Percentiles rank a stretch among this genome's conserved stretches.
phyloP scores from a whole-genome alignment of 30 jellyfish, hydroid and myxozoan genomes.

The Nemopilema nomurai region DNA sequence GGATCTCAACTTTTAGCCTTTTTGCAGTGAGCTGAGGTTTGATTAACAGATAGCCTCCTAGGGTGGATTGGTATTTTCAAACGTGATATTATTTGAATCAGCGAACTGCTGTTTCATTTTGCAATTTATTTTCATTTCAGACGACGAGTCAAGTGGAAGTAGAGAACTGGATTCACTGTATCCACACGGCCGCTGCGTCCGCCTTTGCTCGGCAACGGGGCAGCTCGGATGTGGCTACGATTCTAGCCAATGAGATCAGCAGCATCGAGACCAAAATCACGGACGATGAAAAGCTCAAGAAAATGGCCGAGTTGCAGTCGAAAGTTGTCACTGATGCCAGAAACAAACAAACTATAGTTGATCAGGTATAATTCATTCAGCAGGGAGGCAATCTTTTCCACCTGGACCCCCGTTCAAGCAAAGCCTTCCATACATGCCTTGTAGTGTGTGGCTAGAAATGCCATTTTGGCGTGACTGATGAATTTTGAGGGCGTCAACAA shows the following conservation, averaged over 20 bases:
- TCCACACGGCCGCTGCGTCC: slow-evolving; percentile 84
- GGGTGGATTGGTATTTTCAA: too few species aligned
- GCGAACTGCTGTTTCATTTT: background rate
- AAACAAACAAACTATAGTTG: slow-evolving; percentile 76
- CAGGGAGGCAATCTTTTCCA: too few species aligned
- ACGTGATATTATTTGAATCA: too few species aligned
- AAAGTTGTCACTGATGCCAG: slow-evolving; percentile 82
- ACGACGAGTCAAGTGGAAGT: slow-evolving; percentile 90
- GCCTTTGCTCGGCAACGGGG: slow-evolving; percentile 81
- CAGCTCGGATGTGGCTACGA: slow-evolving; percentile 21
- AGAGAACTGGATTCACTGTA: slow-evolving; percentile 95
- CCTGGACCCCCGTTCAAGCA: too few species aligned
- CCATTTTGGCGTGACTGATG: too few species aligned
- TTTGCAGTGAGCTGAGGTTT: too few species aligned
- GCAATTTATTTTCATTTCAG: slow-evolving; percentile 8
- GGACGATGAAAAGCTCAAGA: slow-evolving; percentile 77
- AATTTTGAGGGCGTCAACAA: too few species aligned
- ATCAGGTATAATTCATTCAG: slow-evolving; percentile 66
- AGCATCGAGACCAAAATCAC: slow-evolving; percentile 46
- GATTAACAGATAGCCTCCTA: too few species aligned
- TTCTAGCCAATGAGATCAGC: slow-evolving; percentile 58
- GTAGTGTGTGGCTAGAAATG: too few species aligned
- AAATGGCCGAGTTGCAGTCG: slow-evolving; percentile 93
- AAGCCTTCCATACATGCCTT: too few species aligned
- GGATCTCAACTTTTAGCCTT: too few species aligned